phyloP scores from a whole-genome alignment of 2,797 vertebrate species.

The Momotus momota region DNA sequence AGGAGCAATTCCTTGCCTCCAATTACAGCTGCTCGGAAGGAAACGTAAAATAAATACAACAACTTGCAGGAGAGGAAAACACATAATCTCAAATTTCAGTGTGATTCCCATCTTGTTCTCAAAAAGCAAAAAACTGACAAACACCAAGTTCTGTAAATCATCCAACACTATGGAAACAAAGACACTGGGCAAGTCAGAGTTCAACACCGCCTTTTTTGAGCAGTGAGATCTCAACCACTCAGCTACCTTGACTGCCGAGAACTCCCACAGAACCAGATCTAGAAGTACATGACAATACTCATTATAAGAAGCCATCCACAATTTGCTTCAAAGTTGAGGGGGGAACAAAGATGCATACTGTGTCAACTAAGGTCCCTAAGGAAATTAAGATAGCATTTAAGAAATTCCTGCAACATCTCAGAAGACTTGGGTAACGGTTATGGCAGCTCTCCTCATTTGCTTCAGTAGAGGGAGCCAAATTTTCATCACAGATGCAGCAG shows the following conservation, averaged over 20 bases:
- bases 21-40: not conserved
- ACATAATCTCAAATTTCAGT: not conserved
- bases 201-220: not conserved
- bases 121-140: not conserved
- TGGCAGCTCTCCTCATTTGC: not conserved
- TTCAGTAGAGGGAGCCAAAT: not conserved
- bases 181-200: fast-evolving
- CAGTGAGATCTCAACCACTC: not conserved
- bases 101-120: not conserved
- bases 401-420: not conserved
- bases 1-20: not conserved
- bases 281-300: not conserved
- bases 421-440: not conserved
- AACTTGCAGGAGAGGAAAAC: not conserved
- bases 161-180: not conserved
- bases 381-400: not conserved
- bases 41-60: not conserved
- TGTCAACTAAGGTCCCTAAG: not conserved
- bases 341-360: not conserved
- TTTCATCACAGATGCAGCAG: not conserved
- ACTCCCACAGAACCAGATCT: not conserved
- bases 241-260: not conserved
- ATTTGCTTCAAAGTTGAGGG: not conserved
- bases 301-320: not conserved
- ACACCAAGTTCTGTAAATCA: fast-evolving